These are phyloP conservation scores for Origma solitaria DNA, from an alignment of 2,113 vertebrate genomes.

Conservation along the genomic window DNA sequence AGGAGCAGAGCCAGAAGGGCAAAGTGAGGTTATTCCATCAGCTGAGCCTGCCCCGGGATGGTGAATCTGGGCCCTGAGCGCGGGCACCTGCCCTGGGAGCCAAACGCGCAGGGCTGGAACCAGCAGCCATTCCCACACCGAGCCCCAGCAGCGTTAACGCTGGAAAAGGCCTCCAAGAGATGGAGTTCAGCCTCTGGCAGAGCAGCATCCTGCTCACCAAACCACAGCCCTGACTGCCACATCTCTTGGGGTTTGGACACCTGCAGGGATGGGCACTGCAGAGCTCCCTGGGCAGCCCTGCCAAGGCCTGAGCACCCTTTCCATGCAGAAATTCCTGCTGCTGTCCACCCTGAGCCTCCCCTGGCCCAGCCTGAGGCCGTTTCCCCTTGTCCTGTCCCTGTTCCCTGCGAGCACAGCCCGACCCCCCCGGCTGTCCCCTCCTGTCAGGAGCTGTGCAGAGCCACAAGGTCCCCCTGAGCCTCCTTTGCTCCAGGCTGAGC, in stretches of 20 bases:
- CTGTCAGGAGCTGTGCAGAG: background rate
- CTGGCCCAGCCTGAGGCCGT: background rate
- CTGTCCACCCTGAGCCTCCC: background rate
- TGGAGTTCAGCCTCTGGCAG: background rate
- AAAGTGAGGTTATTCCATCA: background rate
- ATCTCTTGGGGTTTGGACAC: too few relatives aligned
- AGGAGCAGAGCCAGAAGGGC: background rate
- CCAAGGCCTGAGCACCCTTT: background rate
- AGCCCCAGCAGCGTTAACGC: too few relatives aligned
- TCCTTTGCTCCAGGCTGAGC: background rate
- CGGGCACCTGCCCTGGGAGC: background rate
- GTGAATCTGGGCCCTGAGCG: background rate
- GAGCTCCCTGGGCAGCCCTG: background rate
- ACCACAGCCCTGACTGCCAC: too few relatives aligned
- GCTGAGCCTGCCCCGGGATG: background rate
- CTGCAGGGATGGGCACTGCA: fast-evolving
- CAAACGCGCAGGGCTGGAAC: fast-evolving
- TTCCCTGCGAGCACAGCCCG: background rate
- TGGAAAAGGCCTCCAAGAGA: background rate
- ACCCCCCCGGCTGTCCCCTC: background rate
- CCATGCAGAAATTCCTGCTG: background rate
- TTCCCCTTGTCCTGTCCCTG: background rate
- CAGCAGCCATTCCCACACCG: background rate
- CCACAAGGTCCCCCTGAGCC: background rate
- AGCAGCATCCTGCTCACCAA: background rate